Evolutionary conservation across 2,113 vertebrate genomes (phyloP), one percentile per base, ranked within the genome.

Genomic region (Oreocharis arfaki): DNA sequence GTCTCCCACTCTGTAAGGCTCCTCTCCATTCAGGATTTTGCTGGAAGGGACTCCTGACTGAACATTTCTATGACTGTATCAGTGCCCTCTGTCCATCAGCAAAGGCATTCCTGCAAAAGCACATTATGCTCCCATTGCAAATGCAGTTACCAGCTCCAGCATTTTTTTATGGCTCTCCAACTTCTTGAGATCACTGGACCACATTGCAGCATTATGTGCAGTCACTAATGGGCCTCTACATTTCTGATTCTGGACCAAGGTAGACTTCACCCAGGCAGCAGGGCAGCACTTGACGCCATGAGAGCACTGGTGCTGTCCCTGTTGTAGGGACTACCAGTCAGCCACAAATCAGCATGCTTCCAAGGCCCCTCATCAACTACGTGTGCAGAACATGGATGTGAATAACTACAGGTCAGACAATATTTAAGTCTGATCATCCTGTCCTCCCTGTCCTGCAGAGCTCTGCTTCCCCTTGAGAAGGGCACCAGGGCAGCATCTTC

Each of bases 191-290:
- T 39, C 3, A 1, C 16, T 32, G 19, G n/a, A 32, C 23, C 13
- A 37, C 16, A 6, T 33, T 76, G 32, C 44, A 83, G 11, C 28
- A 9, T 64, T 86, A 35, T 69, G 21, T 64, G 16, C 9, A 65
- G 44, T 56, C 32, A n/a, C 0, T 44, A 11, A 21, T 30, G 32
- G n/a, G 11, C 16, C 12, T 30, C 13, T 4, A 2, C 24, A 5
- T 35, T 75, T 32, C 59, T 52, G 44, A 18, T 52, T 11, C 13
- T 10, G 2, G 32, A 39, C 13, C 22, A 82, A 27, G 8, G 6
- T 4, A 37, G 18, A 2, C 23, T 68, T 83, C 32, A 56, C 4
- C 24, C 11, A 47, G 24, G 27, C 44, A 79, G 47, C 13, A 71
- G 11, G 23, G 18, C 12, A 46, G 21, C 12, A 75, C 4, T 9